Percentiles rank a stretch among this genome's conserved stretches.
Evolutionary conservation across 2,113 vertebrate genomes (phyloP).

Genomic region (Mustela nigripes): DNA sequence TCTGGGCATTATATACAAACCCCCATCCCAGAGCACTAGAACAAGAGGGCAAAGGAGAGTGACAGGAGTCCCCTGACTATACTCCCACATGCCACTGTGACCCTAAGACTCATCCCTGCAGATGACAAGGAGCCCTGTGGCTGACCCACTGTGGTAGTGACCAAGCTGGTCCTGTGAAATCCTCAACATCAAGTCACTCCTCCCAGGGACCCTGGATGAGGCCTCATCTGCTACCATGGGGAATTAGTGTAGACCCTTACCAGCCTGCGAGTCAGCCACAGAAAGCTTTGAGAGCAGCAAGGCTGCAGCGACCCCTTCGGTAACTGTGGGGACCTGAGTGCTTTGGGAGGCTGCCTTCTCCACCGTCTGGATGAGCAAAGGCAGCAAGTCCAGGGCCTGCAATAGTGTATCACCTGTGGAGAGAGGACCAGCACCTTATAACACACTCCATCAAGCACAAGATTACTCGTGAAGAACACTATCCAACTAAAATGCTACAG

Average conservation of each 20-base stretch:
- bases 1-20: background rate
- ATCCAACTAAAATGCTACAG: background rate
- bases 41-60: background rate
- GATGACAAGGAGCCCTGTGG: background rate
- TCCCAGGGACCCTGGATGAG: background rate
- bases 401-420: conserved; percentile 93
- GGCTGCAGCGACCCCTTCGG: conserved; percentile 94
- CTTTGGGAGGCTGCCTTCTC: conserved; percentile 96
- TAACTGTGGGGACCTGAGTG: conserved; percentile 93
- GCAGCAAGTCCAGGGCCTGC: conserved; percentile 92
- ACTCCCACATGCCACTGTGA: background rate
- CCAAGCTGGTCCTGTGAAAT: background rate
- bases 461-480: background rate
- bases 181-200: background rate
- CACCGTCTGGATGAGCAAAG: conserved; percentile 93
- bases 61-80: background rate
- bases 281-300: conserved; percentile 94
- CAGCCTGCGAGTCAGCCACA: conserved; percentile 91
- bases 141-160: background rate
- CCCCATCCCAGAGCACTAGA: background rate
- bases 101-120: background rate
- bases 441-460: background rate
- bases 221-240: background rate
- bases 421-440: conserved; percentile 17
- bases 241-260: conserved; percentile 85